phyloP scores from a whole-genome alignment of 2,113 vertebrate genomes.

The Grammomys dolichurus region DNA sequence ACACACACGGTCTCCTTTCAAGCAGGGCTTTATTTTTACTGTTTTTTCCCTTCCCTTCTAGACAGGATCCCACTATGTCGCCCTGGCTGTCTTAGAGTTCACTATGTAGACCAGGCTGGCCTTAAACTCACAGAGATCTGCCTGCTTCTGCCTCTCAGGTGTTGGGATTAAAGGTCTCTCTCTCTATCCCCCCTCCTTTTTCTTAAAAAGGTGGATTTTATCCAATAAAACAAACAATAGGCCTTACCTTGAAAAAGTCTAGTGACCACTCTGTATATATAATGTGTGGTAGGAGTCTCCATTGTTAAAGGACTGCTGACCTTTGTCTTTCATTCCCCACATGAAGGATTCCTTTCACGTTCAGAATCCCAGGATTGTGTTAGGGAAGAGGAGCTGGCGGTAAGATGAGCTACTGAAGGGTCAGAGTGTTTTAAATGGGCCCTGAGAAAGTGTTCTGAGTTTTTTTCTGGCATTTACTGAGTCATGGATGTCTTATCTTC shows the following conservation, averaged over 20 bases:
- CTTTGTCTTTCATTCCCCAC: not conserved
- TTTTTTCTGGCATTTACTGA: not conserved
- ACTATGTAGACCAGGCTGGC: not conserved
- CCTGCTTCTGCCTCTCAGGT: not conserved
- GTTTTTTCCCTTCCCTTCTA: not conserved
- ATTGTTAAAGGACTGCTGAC: not conserved
- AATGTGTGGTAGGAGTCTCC: not conserved
- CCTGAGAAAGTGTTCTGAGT: not conserved
- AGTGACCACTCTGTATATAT: conserved; percentile 24
- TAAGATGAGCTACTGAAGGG: not conserved
- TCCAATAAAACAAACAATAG: conserved; percentile 28
- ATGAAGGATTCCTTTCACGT: not conserved
- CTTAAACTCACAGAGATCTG: not conserved
- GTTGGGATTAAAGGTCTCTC: not conserved
- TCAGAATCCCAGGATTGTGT: not conserved
- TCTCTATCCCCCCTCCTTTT: no score
- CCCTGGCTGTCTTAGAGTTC: not conserved
- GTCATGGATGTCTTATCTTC: not conserved
- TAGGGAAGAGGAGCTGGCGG: not conserved
- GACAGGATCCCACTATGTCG: not conserved
- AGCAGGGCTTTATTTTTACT: not conserved
- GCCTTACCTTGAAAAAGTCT: not conserved
- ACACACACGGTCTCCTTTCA: not conserved
- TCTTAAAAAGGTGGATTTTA: not conserved
- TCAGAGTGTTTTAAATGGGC: not conserved